These are phyloP conservation scores for Morphnarchus princeps DNA, from an alignment of 2,113 vertebrate genomes.

Conservation along the genomic window DNA sequence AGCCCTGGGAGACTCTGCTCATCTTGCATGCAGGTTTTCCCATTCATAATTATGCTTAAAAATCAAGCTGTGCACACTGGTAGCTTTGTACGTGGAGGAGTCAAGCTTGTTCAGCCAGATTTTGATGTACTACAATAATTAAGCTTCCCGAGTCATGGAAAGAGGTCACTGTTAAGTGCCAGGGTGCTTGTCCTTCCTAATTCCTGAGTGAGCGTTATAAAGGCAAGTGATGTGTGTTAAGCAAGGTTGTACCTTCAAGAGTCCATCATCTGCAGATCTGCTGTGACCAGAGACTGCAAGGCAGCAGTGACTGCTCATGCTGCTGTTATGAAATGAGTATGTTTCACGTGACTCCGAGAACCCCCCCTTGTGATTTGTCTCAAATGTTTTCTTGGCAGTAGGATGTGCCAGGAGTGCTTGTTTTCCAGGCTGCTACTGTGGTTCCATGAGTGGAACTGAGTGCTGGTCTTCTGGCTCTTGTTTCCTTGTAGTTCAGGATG, in stretches of 20 bases:
- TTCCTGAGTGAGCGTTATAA: not conserved
- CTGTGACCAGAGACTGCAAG: not conserved
- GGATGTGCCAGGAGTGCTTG: not conserved
- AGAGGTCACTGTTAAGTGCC: not conserved
- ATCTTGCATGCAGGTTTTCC: not conserved
- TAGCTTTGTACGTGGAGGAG: not conserved
- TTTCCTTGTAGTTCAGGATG: not conserved
- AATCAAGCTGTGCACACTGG: not conserved
- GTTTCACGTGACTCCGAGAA: not conserved
- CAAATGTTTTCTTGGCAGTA: not conserved
- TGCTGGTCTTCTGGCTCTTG: not conserved
- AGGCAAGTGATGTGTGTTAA: not conserved
- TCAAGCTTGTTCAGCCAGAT: not conserved
- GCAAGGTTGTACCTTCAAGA: not conserved
- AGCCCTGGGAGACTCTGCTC: not conserved
- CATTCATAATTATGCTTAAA: not conserved
- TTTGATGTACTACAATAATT: not conserved
- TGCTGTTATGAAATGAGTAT: not conserved
- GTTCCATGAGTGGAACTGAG: not conserved
- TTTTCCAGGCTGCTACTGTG: not conserved
- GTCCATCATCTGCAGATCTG: not conserved
- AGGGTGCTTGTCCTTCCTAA: not conserved
- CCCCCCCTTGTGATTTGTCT: not conserved
- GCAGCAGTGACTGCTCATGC: not conserved
- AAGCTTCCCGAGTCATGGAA: not conserved